phyloP scores from a whole-genome alignment of 2,797 vertebrate species.

The Xerus rutilus region DNA sequence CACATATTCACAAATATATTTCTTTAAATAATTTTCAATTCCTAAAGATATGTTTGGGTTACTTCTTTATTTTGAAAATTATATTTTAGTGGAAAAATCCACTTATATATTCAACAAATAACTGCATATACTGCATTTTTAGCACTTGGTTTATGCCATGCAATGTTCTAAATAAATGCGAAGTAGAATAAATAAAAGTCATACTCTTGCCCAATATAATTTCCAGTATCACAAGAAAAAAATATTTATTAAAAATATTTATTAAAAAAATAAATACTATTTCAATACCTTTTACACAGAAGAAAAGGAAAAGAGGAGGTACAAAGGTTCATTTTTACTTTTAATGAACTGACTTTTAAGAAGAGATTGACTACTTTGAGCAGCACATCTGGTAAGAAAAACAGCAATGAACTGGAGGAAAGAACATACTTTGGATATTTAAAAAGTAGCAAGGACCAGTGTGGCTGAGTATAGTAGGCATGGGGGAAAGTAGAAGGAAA shows the following conservation, averaged over 20 bases:
- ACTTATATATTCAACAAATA: neutral
- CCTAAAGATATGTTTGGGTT: neutral
- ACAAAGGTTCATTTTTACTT: accelerated
- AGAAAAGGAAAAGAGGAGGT: neutral
- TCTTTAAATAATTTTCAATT: neutral
- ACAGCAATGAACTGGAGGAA: neutral
- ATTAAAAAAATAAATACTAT: neutral
- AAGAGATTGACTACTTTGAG: neutral
- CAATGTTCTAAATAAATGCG: neutral
- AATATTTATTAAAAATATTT: neutral
- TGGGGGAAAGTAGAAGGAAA: no score
- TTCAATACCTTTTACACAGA: neutral
- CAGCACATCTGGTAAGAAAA: neutral
- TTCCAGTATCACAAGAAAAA: neutral
- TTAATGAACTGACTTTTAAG: neutral
- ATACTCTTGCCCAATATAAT: neutral
- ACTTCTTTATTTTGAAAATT: conserved; percentile 2
- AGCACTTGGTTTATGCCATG: neutral
- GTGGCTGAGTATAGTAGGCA: neutral
- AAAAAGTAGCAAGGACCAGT: neutral
- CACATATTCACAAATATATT: no score
- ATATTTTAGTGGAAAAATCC: neutral
- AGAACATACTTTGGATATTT: no score
- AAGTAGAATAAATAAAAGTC: neutral
- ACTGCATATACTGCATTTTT: neutral